Conservation (phyloP, 2,797 vertebrate genomes). For the Galago senegalensis region DNA sequence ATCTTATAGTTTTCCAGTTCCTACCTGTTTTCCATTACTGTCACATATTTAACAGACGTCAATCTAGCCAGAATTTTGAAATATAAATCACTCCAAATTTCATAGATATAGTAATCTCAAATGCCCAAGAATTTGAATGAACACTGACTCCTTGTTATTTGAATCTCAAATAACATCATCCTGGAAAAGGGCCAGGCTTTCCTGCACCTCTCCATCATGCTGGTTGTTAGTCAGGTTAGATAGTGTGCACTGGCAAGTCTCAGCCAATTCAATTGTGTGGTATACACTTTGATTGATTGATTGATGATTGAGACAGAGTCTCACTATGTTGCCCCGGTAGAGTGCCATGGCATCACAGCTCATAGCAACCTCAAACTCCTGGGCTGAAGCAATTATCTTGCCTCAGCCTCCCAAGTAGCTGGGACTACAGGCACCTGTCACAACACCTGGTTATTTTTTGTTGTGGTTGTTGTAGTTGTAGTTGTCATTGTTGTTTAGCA, state of each 20-base stretch:
- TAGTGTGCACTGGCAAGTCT: neutral
- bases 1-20: neutral
- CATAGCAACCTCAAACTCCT: no score
- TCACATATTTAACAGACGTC: neutral
- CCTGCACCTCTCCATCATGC: neutral
- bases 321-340: no score
- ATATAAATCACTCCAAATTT: neutral
- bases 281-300: neutral
- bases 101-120: neutral
- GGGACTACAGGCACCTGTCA: no score
- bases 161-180: neutral
- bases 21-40: neutral
- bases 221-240: neutral
- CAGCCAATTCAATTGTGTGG: neutral
- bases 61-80: conserved; percentile 45
- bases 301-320: no score
- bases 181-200: neutral
- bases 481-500: no score
- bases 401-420: no score
- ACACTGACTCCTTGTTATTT: neutral
- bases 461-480: no score
- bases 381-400: no score
- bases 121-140: neutral
- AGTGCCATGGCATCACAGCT: no score
- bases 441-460: no score